Evolutionary conservation across 2,113 vertebrate species (phyloP).

Genomic region (Ciconia stormi): DNA sequence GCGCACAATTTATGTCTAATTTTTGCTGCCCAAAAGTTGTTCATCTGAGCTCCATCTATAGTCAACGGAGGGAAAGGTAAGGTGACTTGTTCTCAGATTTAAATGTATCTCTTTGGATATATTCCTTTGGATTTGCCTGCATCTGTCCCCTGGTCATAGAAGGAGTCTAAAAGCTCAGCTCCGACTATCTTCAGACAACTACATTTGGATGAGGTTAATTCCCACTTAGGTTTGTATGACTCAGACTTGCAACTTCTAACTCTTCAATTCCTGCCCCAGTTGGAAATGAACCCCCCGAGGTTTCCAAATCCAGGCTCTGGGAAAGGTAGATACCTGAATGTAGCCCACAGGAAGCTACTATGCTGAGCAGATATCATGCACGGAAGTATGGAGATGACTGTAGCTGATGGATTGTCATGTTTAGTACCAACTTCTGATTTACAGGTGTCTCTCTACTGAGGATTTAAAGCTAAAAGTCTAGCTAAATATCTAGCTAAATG

Average conservation of each 20-base stretch:
- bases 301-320: background rate
- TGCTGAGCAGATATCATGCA: background rate
- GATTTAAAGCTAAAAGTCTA: background rate
- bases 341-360: fast-evolving
- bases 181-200: background rate
- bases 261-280: background rate
- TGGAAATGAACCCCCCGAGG: fast-evolving
- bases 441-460: background rate
- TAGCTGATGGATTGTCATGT: fast-evolving
- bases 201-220: background rate
- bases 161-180: background rate
- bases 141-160: background rate
- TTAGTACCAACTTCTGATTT: background rate
- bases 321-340: background rate
- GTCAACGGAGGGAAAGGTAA: background rate
- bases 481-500: background rate
- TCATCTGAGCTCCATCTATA: background rate
- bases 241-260: background rate
- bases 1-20: background rate
- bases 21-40: background rate
- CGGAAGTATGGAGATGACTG: background rate
- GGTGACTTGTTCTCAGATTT: background rate
- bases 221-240: background rate
- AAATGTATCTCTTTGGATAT: background rate
- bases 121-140: background rate